Base-by-base conservation (phyloP, 2,888 invertebrate genomes). In the Sinelater perroti region DNA sequence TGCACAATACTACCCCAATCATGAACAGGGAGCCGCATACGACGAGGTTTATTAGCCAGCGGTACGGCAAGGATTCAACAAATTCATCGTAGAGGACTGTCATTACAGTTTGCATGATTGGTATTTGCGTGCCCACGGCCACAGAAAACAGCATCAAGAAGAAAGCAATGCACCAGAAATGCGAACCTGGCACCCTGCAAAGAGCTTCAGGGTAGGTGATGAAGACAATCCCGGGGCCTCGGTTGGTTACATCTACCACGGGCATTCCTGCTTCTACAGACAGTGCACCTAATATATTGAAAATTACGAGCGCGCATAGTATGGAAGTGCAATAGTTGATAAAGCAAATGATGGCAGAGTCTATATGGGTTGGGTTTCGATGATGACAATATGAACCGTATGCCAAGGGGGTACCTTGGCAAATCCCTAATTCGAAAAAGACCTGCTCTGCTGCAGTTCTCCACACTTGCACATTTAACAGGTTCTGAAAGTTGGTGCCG, bases 371-470 rank as follows among this genome's bases (percentile, higher is more conserved):
- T 2, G 14, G 35, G 35, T 61, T 49, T 2, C 53, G 53, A 45
- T 46, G 54, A 30, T 36, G 50, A 18, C 61, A 61, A 16, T 38
- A 61, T 13, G 61, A 61, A 8, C 45, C 61, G 24, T 54, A 61
- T 13, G 40, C 49, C 16, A 61, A n/a, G 1, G 61, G 69, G 0
- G 79, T 74, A 0, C 81, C 81, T 61, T 80, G 79, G 1, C 75
- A 73, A 0, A 80, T 69, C 0, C 77, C 69, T 75, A 80, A 76
- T 65, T 81, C 75, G 7, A 82, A 51, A 0, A 81, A 68, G 0
- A 79, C 67, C 59, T 78, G 81, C 62, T 81, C 81, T 14, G 79
- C 65, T 1, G 81, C 81, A 33, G 79, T 76, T 0, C 78, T 76
- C 81, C 81, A 82, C 30, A 82, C 75, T 80, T 81, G 68, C 10